Percentiles rank a stretch among this genome's conserved stretches.
phyloP scores from a whole-genome alignment of 2,888 invertebrate genomes.

The Drosophila atroscutellata region DNA sequence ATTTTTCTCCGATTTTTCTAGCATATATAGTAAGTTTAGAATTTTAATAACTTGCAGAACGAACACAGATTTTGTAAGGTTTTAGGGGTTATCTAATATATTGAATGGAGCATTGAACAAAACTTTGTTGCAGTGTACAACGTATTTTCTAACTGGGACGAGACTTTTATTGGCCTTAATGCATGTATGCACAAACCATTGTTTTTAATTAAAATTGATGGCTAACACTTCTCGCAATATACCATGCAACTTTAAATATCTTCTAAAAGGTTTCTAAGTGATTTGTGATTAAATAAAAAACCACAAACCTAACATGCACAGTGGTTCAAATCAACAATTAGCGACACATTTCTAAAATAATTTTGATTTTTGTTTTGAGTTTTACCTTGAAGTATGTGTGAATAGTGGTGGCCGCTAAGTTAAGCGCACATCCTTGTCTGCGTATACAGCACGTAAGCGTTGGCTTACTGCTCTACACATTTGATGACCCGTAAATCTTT shows the following conservation, averaged over 20 bases:
- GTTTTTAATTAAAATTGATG: background rate
- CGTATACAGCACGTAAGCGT: slow-evolving; percentile 30
- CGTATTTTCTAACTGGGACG: background rate
- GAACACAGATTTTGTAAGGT: background rate
- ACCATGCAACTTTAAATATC: background rate
- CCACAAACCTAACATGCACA: background rate
- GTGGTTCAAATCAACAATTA: background rate
- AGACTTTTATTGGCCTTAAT: background rate
- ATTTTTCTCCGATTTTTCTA: background rate
- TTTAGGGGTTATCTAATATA: background rate
- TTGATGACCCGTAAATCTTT: slow-evolving; percentile 56
- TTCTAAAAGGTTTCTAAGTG: background rate
- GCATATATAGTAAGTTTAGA: background rate
- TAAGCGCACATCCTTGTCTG: slow-evolving; percentile 10
- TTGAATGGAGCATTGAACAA: background rate
- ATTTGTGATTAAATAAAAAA: background rate
- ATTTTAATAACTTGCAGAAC: background rate
- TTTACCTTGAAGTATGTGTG: slow-evolving; percentile 7
- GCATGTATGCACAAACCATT: background rate
- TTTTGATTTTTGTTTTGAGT: background rate
- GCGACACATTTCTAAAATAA: background rate
- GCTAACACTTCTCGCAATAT: background rate
- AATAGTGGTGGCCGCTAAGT: background rate
- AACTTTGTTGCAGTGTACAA: background rate
- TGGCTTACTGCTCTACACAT: slow-evolving; percentile 19